phyloP scores from a whole-genome alignment of 1,140 invertebrate species.

The Augochlora pura region DNA sequence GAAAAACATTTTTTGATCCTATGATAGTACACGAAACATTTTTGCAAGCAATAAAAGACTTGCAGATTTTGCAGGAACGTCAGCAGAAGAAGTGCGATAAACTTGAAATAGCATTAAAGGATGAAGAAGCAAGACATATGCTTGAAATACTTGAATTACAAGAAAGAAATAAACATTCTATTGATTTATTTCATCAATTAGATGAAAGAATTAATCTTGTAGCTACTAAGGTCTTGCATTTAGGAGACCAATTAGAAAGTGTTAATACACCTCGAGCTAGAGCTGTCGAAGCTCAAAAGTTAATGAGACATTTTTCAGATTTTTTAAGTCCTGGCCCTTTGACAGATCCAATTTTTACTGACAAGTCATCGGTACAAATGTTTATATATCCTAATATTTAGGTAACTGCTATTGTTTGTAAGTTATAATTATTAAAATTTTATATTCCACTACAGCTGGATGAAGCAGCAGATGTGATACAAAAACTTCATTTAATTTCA shows the following conservation, averaged over 20 bases:
- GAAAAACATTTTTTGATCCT: conserved; percentile 87
- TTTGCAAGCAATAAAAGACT: conserved; percentile 92
- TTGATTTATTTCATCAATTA: conserved; percentile 93
- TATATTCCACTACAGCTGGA: conserved; percentile 85
- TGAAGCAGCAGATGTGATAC: conserved; percentile 99
- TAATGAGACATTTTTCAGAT: conserved; percentile 96
- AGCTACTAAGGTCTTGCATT: conserved; percentile 97
- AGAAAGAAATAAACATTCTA: conserved; percentile 93
- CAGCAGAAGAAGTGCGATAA: conserved; percentile 94
- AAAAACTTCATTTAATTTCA: conserved; percentile 96
- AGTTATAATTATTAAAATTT: conserved; percentile 36
- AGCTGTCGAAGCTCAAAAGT: conserved; percentile 95
- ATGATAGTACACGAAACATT: conserved; percentile 94
- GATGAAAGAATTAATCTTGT: conserved; percentile 98
- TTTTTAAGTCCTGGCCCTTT: conserved; percentile 94
- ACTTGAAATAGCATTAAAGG: conserved; percentile 89
- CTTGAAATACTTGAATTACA: conserved; percentile 90
- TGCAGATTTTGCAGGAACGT: conserved; percentile 90
- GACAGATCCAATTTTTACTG: conserved; percentile 92
- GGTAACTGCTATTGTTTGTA: background rate
- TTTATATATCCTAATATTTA: conserved; percentile 26
- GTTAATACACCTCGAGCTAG: conserved; percentile 96
- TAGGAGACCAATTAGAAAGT: conserved; percentile 98
- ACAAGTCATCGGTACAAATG: conserved; percentile 87
- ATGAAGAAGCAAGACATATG: conserved; percentile 93